Evolutionary conservation across 2,888 invertebrate genomes (phyloP).

Genomic region (Onthophagus sagittarius): DNA sequence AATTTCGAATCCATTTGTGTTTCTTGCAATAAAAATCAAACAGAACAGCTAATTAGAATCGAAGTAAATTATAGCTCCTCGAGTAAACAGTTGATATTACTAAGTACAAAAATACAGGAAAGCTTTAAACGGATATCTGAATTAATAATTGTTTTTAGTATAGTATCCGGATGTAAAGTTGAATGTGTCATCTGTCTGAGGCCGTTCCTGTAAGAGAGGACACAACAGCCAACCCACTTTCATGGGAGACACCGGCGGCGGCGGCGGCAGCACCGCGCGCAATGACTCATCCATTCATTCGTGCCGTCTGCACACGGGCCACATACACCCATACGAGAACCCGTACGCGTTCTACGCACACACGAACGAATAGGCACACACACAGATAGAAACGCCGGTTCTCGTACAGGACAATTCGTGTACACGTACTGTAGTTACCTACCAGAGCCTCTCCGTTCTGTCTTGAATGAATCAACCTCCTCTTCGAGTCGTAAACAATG

Average conservation of each 20-base stretch:
- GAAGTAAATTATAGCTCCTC: no score
- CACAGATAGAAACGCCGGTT: background rate
- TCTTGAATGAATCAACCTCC: background rate
- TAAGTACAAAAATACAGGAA: no score
- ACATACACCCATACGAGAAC: slow-evolving; percentile 19
- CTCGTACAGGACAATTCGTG: background rate
- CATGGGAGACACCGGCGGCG: slow-evolving; percentile 31
- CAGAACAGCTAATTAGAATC: no score
- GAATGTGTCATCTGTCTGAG: background rate
- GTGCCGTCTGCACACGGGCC: slow-evolving; percentile 24
- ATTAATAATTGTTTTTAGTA: background rate
- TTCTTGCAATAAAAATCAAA: no score
- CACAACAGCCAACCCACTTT: slow-evolving; percentile 30
- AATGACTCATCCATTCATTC: slow-evolving; percentile 30
- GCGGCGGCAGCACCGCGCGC: slow-evolving; percentile 24
- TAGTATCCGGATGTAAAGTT: background rate
- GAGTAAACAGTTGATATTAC: no score
- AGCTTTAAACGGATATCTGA: background rate
- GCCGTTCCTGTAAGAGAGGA: background rate
- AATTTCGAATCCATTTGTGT: no score
- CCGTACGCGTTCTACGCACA: background rate
- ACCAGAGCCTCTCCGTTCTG: background rate
- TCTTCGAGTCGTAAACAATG: background rate
- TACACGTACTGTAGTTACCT: background rate
- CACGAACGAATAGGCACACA: background rate